These are phyloP conservation scores for Forpus xanthops DNA, from an alignment of 2,797 vertebrate species.

Conservation along the genomic window DNA sequence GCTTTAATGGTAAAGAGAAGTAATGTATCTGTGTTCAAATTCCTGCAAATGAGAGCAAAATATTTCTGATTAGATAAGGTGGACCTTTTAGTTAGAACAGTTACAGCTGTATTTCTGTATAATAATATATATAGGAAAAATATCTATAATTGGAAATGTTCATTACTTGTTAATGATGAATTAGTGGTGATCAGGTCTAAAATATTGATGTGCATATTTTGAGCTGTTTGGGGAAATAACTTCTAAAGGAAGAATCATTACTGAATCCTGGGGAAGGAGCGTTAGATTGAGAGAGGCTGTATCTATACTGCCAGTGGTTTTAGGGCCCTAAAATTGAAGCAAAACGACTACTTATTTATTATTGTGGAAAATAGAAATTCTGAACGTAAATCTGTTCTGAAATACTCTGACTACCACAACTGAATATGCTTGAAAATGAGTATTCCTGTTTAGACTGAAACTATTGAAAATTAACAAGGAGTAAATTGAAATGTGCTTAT, in stretches of 20 bases:
- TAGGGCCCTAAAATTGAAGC: not conserved
- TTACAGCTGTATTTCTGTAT: not conserved
- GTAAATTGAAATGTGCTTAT: not conserved
- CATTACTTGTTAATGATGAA: not conserved
- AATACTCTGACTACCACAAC: not conserved
- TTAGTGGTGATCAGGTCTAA: not conserved
- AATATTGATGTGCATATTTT: not conserved
- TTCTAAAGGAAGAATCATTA: not conserved
- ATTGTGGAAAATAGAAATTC: not conserved
- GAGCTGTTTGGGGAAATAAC: not conserved
- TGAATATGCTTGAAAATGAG: not conserved
- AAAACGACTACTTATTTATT: not conserved
- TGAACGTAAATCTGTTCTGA: not conserved
- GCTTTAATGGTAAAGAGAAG: not conserved
- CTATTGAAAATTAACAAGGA: not conserved
- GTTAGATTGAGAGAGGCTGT: not conserved
- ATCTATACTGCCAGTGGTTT: not conserved
- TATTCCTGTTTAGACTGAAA: not conserved
- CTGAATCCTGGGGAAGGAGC: not conserved
- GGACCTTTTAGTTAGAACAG: not conserved
- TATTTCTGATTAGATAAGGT: not conserved
- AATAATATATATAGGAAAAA: too few species aligned
- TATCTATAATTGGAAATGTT: not conserved
- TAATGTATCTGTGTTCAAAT: not conserved
- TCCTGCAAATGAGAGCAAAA: not conserved